Evolutionary conservation across 2,797 vertebrate genomes (phyloP), one percentile per base, ranked within the genome.

Genomic region (Chrosomus eos): DNA sequence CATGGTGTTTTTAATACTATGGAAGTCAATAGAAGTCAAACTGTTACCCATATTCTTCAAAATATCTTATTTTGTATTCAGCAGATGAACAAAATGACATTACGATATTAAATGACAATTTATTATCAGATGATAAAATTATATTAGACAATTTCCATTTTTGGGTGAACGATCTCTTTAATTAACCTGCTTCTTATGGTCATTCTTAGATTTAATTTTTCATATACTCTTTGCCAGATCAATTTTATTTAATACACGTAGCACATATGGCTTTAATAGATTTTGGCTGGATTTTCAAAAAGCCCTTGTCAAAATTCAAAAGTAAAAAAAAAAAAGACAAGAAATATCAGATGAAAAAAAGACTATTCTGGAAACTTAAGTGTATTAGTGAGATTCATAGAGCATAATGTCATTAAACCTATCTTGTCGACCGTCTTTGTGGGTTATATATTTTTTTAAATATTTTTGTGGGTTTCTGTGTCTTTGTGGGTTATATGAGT

Each of bases 231-330:
- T 19, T 48, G 55, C 68, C 55, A 73, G 55, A 75, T 51, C 55
- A 66, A 14, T 75, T 82, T 82, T 51, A 51, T 11, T 72, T 66
- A 23, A 33, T 51, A 82, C 36, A 51, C 28, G 21, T 62, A n/a
- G 38, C 53, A 73, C 68, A 62, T 82, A 73, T 73, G 80, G 70
- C 55, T 51, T 64, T 62, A 74, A 74, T 53, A 83, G n/a, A 48
- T 66, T 64, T 83, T 38, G 23, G 58, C 28, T 67, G 23, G 33
- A 28, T 83, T 75, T 74, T 28, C 58, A 33, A 81, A 72, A 33
- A 4, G 26, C 26, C 4, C 45, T 74, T 48, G n/a, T 82, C 70
- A 74, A 48, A 60, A 73, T 21, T 60, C 8, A 45, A 45, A 14
- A 48, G 14, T 48, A 16, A 16, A 43, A 40, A 36, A 3, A 43